Evolutionary conservation across 2,888 invertebrate genomes (phyloP).

Genomic region (Saturnia japonica): DNA sequence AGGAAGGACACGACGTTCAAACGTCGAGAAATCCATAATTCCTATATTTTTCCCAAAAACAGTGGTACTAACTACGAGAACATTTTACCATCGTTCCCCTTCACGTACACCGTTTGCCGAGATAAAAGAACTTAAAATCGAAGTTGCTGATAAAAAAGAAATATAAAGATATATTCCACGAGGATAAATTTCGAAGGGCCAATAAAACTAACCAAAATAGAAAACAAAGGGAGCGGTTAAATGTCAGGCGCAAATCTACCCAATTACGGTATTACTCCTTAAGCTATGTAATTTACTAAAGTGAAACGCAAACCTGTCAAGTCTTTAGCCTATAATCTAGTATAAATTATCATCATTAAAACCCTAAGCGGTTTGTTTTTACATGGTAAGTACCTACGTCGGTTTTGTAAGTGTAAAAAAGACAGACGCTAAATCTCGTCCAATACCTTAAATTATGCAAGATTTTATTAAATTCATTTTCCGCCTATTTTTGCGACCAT

Average conservation of each 20-base stretch:
- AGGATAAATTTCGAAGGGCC: constrained; percentile 9
- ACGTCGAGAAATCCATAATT: no score
- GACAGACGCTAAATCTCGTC: no score
- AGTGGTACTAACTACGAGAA: no score
- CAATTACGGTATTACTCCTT: constrained; percentile 28
- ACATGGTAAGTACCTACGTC: not conserved
- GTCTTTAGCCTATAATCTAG: constrained; percentile 1
- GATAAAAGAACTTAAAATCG: not conserved
- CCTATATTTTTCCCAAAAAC: no score
- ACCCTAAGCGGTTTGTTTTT: constrained; percentile 28
- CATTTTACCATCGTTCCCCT: no score
- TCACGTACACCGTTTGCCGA: not conserved
- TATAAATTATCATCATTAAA: constrained; percentile 18
- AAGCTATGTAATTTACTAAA: constrained; percentile 20
- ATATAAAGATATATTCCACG: not conserved
- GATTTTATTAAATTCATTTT: no score
- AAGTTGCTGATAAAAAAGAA: not conserved
- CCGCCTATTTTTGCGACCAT: no score
- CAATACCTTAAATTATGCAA: no score
- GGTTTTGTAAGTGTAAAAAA: no score
- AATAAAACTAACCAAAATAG: constrained; percentile 22
- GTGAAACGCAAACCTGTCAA: constrained; percentile 18
- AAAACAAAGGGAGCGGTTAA: constrained; percentile 24
- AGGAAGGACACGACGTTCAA: no score
- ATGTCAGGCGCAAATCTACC: constrained; percentile 22